phyloP scores from a whole-genome alignment of 2,113 vertebrate species.

The Lamprotornis superbus region DNA sequence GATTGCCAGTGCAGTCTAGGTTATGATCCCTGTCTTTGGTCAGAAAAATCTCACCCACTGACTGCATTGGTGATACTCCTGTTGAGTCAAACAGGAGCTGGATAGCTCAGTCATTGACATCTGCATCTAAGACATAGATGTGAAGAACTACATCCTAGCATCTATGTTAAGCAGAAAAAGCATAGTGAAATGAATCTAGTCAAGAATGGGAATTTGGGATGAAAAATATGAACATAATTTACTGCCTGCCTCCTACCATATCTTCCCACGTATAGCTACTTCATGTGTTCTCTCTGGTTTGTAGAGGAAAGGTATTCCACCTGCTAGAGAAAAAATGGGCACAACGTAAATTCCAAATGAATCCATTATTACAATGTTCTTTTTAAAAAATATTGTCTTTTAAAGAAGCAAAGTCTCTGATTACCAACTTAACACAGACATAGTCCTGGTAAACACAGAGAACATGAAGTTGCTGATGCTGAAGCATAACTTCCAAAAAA shows the following conservation, averaged over 20 bases:
- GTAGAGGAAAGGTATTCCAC: neutral
- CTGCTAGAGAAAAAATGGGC: neutral
- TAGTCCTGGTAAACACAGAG: neutral
- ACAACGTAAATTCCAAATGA: neutral
- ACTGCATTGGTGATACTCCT: neutral
- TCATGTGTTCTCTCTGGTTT: neutral
- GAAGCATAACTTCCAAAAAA: neutral
- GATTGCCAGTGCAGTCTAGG: neutral
- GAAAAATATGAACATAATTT: neutral
- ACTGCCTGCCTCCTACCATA: neutral
- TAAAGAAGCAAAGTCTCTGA: neutral
- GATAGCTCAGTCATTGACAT: neutral
- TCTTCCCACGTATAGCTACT: neutral
- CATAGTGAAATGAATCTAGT: neutral
- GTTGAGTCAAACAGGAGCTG: fast-evolving
- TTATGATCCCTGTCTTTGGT: neutral
- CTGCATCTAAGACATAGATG: neutral
- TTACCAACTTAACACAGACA: neutral
- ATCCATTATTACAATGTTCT: neutral
- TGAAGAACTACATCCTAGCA: neutral
- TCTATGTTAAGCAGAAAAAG: neutral
- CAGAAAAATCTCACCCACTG: neutral
- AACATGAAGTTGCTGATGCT: neutral
- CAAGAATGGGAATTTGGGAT: neutral
- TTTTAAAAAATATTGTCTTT: neutral